Base-by-base conservation (phyloP, 2,888 invertebrate genomes). In the Metopia argyrocephala region DNA sequence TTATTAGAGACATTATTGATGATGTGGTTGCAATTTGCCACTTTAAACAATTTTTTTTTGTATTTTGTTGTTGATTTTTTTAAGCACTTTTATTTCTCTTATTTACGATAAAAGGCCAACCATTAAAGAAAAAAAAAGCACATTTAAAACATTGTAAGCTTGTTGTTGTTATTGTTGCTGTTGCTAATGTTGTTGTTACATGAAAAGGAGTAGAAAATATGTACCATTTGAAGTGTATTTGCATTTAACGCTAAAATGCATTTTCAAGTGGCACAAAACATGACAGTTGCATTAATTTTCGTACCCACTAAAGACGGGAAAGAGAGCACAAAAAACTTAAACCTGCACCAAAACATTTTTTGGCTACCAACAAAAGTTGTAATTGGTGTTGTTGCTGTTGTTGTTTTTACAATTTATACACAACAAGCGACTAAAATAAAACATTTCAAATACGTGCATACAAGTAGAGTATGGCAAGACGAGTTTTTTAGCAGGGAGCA, bases 221-320 rank as follows among this genome's bases (percentile, higher is more conserved):
- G 81, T 75, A 62, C n/a, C 81, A 81, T 78, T 81, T 81, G 74
- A 87, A 88, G 89, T 88, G 87, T 88, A 88, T 87, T 88, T 88
- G 89, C 88, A 86, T 87, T 88, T 85, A 86, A 86, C 85, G 87
- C 85, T 86, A 87, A 86, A 87, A 86, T 86, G 86, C 85, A 85
- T 83, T 82, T 81, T 74, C 66, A 81, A 84, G 83, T 83, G 81
- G 75, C 73, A 79, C 65, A 69, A 75, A 82, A 82, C 83, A 82
- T 83, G 83, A 83, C 82, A 82, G 80, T 84, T 84, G 83, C 83
- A 84, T 84, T 84, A 84, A 84, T 83, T 83, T 82, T 82, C 78
- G 68, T 79, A 56, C 45, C 66, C 70, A 48, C 71, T 50, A 25
- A 78, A 78, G 65, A 27, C 18, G 56, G 20, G 9, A 38, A 38